phyloP scores from a whole-genome alignment of 2,113 vertebrate genomes.

The Xiphias gladius region DNA sequence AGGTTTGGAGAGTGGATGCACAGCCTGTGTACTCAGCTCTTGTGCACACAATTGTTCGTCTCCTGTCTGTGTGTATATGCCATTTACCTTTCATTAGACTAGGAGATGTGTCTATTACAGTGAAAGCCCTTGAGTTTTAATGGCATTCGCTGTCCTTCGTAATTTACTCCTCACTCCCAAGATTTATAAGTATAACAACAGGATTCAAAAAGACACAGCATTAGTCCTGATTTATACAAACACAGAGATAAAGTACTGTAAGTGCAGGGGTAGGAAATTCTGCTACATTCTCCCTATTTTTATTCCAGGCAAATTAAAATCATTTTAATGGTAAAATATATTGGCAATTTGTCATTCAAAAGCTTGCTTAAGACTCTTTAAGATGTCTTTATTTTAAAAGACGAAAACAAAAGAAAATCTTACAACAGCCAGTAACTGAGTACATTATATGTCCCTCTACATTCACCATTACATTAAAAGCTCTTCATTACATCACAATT shows the following conservation, averaged over 20 bases:
- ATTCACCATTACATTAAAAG: not conserved
- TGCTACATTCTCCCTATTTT: not conserved
- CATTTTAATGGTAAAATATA: not conserved
- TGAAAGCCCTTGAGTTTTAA: slow-evolving; percentile 6
- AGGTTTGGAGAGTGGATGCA: slow-evolving; percentile 62
- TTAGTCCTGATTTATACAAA: not conserved
- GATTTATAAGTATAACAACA: not conserved
- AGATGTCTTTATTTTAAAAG: slow-evolving; percentile 1
- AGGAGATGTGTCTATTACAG: slow-evolving; percentile 61
- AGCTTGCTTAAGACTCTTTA: not conserved
- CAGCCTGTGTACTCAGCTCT: slow-evolving; percentile 63
- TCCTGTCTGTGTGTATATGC: slow-evolving; percentile 53
- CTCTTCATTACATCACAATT: not conserved
- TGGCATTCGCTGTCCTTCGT: not conserved
- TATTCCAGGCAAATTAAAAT: not conserved
- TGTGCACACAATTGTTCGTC: slow-evolving; percentile 50
- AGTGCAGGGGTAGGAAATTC: not conserved
- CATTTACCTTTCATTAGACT: slow-evolving; percentile 74
- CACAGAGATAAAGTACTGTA: not conserved
- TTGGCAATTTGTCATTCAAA: not conserved
- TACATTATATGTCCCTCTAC: not conserved
- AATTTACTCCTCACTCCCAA: not conserved
- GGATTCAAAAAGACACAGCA: not conserved
- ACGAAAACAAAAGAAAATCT: not conserved
- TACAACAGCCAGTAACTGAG: not conserved